Percentiles rank a stretch among this genome's conserved stretches.
These are phyloP conservation scores for Parnassius mnemosyne DNA, from an alignment of 2,888 invertebrate species.

Conservation along the genomic window DNA sequence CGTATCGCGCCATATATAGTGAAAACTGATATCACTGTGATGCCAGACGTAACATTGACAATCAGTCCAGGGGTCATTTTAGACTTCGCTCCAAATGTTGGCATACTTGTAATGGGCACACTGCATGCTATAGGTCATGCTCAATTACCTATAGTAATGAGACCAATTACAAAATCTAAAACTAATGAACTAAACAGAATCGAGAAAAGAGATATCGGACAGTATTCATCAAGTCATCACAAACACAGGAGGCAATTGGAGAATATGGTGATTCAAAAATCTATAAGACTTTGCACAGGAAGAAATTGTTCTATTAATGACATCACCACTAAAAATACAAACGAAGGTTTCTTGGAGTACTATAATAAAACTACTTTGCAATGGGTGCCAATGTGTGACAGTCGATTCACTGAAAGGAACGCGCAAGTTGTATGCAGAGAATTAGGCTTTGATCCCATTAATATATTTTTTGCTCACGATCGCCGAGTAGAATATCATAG, in stretches of 20 bases:
- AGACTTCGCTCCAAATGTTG: slow-evolving; percentile 97
- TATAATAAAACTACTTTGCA: slow-evolving; percentile 97
- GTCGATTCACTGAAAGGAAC: slow-evolving; percentile 96
- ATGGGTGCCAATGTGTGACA: slow-evolving; percentile 98
- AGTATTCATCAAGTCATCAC: slow-evolving; percentile 54
- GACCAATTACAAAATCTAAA: slow-evolving; percentile 72
- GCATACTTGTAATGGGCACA: slow-evolving; percentile 95
- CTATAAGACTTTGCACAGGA: slow-evolving; percentile 90
- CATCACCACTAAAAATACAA: slow-evolving; percentile 69
- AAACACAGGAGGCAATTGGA: slow-evolving; percentile 78
- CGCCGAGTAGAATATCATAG: slow-evolving; percentile 93
- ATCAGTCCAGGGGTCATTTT: slow-evolving; percentile 94
- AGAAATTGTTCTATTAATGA: slow-evolving; percentile 83
- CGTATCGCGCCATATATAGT: slow-evolving; percentile 88
- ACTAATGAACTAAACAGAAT: slow-evolving; percentile 62
- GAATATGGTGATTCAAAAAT: slow-evolving; percentile 78
- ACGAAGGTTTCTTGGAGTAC: slow-evolving; percentile 95
- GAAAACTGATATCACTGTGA: slow-evolving; percentile 95
- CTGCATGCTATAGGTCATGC: slow-evolving; percentile 90
- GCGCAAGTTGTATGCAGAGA: slow-evolving; percentile 98
- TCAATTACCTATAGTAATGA: slow-evolving; percentile 89
- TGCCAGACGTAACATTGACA: slow-evolving; percentile 94
- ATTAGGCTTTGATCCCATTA: slow-evolving; percentile 92
- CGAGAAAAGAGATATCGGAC: slow-evolving; percentile 61
- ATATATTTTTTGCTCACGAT: slow-evolving; percentile 93